Conservation (phyloP, 2,888 invertebrate genomes). For the Pristionchus japonicus region DNA sequence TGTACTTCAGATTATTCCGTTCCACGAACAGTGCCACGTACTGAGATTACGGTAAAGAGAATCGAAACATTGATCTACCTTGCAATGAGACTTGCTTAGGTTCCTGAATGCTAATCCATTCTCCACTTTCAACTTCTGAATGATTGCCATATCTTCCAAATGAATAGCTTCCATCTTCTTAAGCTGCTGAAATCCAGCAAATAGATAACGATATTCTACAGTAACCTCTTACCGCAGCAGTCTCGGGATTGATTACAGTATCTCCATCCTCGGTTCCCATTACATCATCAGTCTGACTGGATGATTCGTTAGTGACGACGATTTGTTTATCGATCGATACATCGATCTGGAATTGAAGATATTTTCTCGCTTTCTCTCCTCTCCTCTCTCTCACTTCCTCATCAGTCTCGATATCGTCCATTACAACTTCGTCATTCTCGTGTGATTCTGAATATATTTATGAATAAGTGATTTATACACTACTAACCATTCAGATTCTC, state of each 20-base stretch:
- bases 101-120: background rate
- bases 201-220: background rate
- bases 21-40: background rate
- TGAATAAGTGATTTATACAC: background rate
- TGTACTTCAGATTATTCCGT: background rate
- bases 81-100: background rate
- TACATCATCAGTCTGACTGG: background rate
- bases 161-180: background rate
- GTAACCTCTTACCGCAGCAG: background rate
- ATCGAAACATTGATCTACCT: background rate
- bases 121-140: background rate
- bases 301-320: background rate
- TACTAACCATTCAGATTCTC: background rate
- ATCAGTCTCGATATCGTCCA: background rate
- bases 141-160: background rate
- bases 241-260: background rate
- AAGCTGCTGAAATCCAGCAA: background rate
- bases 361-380: background rate
- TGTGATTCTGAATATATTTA: background rate
- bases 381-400: background rate
- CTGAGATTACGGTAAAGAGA: background rate
- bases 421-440: background rate
- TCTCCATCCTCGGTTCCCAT: background rate
- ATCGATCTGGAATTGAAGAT: background rate
- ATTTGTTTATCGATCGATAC: background rate